phyloP scores from a whole-genome alignment of 2,113 vertebrate genomes.

The Cephalopterus ornatus region DNA sequence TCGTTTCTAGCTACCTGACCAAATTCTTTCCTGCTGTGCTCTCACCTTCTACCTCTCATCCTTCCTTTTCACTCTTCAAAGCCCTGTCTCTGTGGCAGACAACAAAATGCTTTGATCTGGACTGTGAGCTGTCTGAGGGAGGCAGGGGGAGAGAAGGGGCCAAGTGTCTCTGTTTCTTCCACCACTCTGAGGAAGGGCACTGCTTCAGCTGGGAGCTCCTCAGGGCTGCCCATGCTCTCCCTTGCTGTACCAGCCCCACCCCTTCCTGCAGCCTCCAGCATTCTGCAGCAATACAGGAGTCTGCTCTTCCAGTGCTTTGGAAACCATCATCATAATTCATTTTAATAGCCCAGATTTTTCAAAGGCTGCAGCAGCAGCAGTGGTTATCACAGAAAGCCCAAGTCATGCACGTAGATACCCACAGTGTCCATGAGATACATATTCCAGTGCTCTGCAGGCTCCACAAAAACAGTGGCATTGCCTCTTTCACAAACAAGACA shows the following conservation, averaged over 20 bases:
- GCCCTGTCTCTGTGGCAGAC: neutral
- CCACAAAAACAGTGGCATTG: neutral
- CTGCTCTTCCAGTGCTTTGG: neutral
- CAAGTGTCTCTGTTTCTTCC: neutral
- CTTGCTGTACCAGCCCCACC: neutral
- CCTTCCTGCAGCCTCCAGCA: neutral
- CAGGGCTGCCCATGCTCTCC: neutral
- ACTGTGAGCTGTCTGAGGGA: neutral
- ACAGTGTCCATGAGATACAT: neutral
- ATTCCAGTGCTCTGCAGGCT: neutral
- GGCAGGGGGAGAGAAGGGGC: neutral
- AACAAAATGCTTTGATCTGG: neutral
- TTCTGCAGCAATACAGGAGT: neutral
- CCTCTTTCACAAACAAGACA: neutral
- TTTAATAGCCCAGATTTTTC: conserved; percentile 1
- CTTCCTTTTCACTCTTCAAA: neutral
- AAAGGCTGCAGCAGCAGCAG: neutral
- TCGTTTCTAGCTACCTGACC: neutral
- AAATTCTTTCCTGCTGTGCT: neutral
- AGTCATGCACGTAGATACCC: neutral
- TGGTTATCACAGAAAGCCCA: neutral
- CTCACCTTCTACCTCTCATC: neutral
- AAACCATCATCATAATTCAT: neutral
- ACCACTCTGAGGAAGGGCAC: neutral
- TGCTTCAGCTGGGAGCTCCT: neutral